Percentiles rank a stretch among this genome's conserved stretches.
These are phyloP conservation scores for Limnephilus rhombicus DNA, from an alignment of 2,888 invertebrate species.

Conservation along the genomic window DNA sequence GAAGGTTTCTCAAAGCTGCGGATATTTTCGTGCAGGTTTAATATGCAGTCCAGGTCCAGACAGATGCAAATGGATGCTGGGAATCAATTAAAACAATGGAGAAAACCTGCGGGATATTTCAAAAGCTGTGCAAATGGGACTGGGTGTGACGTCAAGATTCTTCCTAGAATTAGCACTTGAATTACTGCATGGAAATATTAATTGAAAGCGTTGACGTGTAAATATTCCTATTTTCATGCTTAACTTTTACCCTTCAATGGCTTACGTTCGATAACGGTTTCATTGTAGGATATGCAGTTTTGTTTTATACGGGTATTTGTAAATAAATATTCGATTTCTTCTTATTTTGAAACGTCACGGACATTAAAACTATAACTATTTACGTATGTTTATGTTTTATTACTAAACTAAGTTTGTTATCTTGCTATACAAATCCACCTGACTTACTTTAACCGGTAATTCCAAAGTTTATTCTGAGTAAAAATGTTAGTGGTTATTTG, in stretches of 20 bases:
- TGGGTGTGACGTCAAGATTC: conserved; percentile 22
- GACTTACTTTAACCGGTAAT: no score
- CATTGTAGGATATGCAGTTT: neutral
- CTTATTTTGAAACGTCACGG: no score
- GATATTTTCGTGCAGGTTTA: conserved; percentile 62
- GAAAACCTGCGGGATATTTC: conserved; percentile 40
- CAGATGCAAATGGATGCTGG: conserved; percentile 63
- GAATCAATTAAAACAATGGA: conserved; percentile 65
- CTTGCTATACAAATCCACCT: no score
- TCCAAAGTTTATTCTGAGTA: no score
- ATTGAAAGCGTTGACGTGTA: neutral
- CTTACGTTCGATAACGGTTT: neutral
- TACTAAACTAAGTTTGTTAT: no score
- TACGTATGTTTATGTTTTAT: no score
- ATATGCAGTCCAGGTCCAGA: conserved; percentile 63
- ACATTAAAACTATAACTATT: no score
- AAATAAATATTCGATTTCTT: no score
- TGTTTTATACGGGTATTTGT: neutral
- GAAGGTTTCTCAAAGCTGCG: conserved; percentile 17
- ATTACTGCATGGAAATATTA: neutral
- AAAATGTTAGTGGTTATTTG: no score
- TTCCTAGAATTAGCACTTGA: conserved; percentile 7
- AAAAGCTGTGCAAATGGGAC: neutral
- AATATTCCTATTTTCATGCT: neutral
- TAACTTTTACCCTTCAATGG: neutral